Conservation (phyloP, 1,140 invertebrate genomes). For the Phortica variegata region DNA sequence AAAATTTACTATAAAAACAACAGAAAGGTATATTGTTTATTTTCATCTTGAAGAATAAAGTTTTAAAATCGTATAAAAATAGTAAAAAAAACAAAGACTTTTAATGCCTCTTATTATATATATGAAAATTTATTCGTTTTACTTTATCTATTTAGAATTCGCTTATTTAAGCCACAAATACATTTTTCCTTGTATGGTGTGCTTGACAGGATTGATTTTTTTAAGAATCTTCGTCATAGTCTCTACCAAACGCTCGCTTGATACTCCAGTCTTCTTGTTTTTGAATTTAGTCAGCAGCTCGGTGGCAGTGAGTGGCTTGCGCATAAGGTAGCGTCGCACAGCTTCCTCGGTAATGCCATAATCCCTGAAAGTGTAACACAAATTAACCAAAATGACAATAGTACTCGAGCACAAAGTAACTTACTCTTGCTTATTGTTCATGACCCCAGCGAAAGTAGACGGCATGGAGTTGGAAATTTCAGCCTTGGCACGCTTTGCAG, state of each 20-base stretch:
- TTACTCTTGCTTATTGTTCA: slow-evolving; percentile 52
- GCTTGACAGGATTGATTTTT: slow-evolving; percentile 90
- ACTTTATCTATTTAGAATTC: no score
- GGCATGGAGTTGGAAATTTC: slow-evolving; percentile 57
- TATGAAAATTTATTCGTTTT: no score
- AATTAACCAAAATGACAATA: background rate
- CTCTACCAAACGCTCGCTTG: slow-evolving; percentile 84
- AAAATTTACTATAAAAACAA: slow-evolving; percentile 54
- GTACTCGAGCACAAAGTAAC: slow-evolving; percentile 6
- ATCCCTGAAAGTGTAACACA: slow-evolving; percentile 60
- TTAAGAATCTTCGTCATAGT: slow-evolving; percentile 94
- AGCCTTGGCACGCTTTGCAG: slow-evolving; percentile 65
- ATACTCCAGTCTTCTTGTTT: slow-evolving; percentile 88
- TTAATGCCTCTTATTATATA: no score
- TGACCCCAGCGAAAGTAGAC: slow-evolving; percentile 46
- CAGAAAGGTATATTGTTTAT: slow-evolving; percentile 57
- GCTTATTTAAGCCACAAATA: slow-evolving; percentile 69
- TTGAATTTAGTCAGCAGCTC: slow-evolving; percentile 94
- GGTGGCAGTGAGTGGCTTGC: slow-evolving; percentile 95
- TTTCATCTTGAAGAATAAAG: slow-evolving; percentile 58
- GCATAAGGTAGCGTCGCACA: slow-evolving; percentile 86
- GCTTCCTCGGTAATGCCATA: slow-evolving; percentile 93
- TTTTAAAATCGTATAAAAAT: slow-evolving; percentile 58
- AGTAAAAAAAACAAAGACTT: slow-evolving; percentile 34
- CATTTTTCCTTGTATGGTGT: slow-evolving; percentile 92